Percentiles rank a stretch among this genome's conserved stretches.
phyloP scores from a whole-genome alignment of 2,888 invertebrate species.

The Uropetala carovei region DNA sequence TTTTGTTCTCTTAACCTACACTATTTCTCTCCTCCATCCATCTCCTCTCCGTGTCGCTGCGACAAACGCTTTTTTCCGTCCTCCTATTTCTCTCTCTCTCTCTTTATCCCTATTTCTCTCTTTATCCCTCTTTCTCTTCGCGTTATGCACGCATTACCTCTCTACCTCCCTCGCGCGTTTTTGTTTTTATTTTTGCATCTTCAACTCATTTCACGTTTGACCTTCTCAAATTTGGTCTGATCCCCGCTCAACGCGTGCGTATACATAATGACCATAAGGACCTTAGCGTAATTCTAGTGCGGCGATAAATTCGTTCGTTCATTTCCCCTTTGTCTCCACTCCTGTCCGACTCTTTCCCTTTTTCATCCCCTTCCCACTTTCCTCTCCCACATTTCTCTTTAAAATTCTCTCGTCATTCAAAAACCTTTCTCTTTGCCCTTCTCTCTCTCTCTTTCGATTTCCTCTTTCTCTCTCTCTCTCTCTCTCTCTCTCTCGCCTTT shows the following conservation, averaged over 20 bases:
- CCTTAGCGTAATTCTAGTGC: slow-evolving; percentile 7
- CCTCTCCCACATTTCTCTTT: not conserved
- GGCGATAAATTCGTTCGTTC: slow-evolving; percentile 6
- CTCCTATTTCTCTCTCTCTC: too few species aligned
- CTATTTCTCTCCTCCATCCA: slow-evolving; percentile 10
- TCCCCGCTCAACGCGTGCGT: slow-evolving; percentile 35
- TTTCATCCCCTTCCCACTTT: not conserved
- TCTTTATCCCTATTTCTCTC: not conserved
- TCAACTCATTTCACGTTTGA: slow-evolving; percentile 47
- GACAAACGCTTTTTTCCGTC: not conserved
- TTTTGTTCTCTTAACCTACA: slow-evolving; percentile 32
- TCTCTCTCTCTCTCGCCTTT: not conserved
- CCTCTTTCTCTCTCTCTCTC: not conserved
- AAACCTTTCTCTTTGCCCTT: not conserved
- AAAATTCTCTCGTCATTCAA: not conserved
- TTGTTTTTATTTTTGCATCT: slow-evolving; percentile 18
- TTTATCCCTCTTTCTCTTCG: not conserved
- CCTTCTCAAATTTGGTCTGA: slow-evolving; percentile 41
- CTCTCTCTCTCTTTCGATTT: not conserved
- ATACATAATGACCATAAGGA: slow-evolving; percentile 39
- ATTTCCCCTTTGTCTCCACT: not conserved
- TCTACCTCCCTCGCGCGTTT: not conserved
- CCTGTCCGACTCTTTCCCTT: not conserved
- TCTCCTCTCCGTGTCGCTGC: not conserved
- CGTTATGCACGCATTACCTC: slow-evolving; percentile 7